These are phyloP conservation scores for Pluvialis apricaria DNA, from an alignment of 2,113 vertebrate genomes.

Conservation along the genomic window DNA sequence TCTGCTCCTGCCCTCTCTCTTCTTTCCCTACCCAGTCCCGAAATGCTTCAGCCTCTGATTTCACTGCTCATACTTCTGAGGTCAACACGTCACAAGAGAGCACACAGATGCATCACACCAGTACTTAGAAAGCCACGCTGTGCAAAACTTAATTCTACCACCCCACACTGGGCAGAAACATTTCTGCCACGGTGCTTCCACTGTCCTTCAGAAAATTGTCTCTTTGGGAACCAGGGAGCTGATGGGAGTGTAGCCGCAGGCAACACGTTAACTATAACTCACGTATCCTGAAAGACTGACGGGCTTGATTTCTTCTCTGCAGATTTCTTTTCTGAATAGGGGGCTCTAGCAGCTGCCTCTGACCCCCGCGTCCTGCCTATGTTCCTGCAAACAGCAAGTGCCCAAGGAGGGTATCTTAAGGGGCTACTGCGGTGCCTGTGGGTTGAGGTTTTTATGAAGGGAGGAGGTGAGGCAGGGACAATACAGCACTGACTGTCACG, in stretches of 20 bases:
- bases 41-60: not conserved
- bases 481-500: not conserved
- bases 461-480: not conserved
- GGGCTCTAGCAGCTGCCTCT: not conserved
- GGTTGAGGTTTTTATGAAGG: not conserved
- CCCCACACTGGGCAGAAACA: not conserved
- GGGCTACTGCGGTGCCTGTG: rapidly evolving
- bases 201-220: not conserved
- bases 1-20: not conserved
- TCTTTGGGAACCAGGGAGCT: not conserved
- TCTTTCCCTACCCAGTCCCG: not conserved
- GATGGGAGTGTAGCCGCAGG: rapidly evolving
- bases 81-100: not conserved
- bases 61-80: not conserved
- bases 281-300: not conserved
- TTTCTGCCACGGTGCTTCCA: not conserved
- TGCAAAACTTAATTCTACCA: not conserved
- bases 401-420: not conserved
- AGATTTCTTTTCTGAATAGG: not conserved
- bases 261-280: rapidly evolving
- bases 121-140: not conserved
- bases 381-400: not conserved
- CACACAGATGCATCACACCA: rapidly evolving
- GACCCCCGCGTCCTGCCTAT: rapidly evolving
- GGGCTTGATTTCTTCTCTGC: not conserved